Evolutionary conservation across 1,140 invertebrate genomes (phyloP).

Genomic region (Drosophila sproati): DNA sequence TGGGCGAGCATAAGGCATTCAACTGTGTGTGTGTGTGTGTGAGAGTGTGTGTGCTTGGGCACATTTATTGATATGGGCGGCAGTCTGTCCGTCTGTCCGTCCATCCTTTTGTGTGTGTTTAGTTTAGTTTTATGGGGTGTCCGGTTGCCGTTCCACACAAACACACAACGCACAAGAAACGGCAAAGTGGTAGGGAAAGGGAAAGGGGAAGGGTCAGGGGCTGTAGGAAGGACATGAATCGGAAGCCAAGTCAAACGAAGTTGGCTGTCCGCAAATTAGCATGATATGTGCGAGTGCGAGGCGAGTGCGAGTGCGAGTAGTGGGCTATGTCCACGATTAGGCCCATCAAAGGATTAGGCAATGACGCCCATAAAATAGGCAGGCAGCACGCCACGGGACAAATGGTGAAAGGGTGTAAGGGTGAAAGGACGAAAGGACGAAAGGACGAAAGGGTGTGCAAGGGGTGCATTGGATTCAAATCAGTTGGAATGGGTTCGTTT

Average conservation of each 20-base stretch:
- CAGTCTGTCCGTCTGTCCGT: constrained; percentile 15
- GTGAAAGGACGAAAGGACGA: background rate
- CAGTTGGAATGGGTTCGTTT: background rate
- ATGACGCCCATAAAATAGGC: constrained; percentile 50
- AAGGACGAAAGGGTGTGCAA: background rate
- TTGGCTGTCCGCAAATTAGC: constrained; percentile 81
- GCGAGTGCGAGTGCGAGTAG: constrained; percentile 26
- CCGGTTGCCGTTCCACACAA: constrained; percentile 60
- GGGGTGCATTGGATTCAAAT: background rate
- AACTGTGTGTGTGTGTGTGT: constrained; percentile 1
- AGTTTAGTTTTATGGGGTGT: constrained; percentile 76
- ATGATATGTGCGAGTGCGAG: constrained; percentile 52
- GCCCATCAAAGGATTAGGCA: constrained; percentile 80
- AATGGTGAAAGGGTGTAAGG: constrained; percentile 26
- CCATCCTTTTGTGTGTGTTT: constrained; percentile 32
- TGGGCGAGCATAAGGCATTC: constrained; percentile 62
- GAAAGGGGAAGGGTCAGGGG: constrained; percentile 13
- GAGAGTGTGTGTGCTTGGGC: constrained; percentile 10
- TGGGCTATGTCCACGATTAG: constrained; percentile 63
- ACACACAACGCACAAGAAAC: background rate
- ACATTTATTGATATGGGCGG: constrained; percentile 56
- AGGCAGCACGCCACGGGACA: constrained; percentile 44
- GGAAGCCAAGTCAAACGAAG: constrained; percentile 80
- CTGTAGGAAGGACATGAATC: constrained; percentile 41
- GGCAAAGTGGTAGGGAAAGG: background rate